A percentile compares a stretch with the other conserved stretches of the same genome.
Evolutionary conservation across 2,888 invertebrate genomes (phyloP).

Genomic region (Amphipyra tragopoginis): DNA sequence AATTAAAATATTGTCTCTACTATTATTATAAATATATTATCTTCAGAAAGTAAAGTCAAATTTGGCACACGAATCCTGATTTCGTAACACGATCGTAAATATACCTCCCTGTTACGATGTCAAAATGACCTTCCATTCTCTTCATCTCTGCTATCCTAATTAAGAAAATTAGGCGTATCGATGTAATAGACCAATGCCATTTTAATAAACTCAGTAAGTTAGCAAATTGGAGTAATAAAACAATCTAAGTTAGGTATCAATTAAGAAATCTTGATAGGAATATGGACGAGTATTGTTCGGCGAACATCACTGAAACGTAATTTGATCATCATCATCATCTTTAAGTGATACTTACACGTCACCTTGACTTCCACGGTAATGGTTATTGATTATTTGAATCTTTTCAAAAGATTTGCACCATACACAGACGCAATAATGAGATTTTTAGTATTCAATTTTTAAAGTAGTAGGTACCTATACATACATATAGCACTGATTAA

Average conservation of each 20-base stretch:
- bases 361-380: constrained; percentile 29
- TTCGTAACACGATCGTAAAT: constrained; percentile 22
- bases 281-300: constrained; percentile 4
- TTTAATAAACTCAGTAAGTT: constrained; percentile 9
- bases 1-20: constrained; percentile 25
- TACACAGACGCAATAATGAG: constrained; percentile 1
- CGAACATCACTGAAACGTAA: constrained; percentile 28
- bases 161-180: constrained; percentile 29
- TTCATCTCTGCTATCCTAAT: constrained; percentile 34
- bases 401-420: constrained; percentile 19
- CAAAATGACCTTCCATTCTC: constrained; percentile 46
- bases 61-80: constrained; percentile 42
- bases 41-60: constrained; percentile 36
- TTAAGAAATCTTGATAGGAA: constrained; percentile 22
- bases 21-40: constrained; percentile 19
- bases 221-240: constrained; percentile 36
- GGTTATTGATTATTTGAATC: constrained; percentile 29
- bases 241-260: constrained; percentile 19
- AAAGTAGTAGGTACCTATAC: too few species aligned
- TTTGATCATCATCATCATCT: constrained; percentile 28
- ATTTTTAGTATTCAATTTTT: not conserved
- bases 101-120: constrained; percentile 32
- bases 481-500: too few species aligned
- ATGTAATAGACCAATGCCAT: constrained; percentile 18
- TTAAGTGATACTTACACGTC: constrained; percentile 15